Conservation (phyloP, 2,888 invertebrate species). For the Ophion ellenae region DNA sequence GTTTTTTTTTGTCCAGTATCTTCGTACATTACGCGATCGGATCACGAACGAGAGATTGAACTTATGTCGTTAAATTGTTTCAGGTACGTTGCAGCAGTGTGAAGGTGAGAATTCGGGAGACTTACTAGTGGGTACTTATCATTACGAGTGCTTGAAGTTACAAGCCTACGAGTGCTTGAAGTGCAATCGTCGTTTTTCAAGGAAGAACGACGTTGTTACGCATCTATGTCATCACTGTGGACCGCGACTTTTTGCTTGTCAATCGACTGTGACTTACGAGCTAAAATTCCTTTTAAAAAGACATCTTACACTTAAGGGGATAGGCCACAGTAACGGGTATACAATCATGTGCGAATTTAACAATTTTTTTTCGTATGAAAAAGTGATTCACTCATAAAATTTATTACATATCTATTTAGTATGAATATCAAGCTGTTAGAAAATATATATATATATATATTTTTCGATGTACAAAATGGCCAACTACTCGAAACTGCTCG, state of each 20-base stretch:
- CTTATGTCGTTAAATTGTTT: conserved; percentile 27
- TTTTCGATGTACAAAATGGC: too few species aligned
- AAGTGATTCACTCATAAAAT: too few species aligned
- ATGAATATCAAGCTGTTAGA: too few species aligned
- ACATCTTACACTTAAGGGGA: conserved; percentile 43
- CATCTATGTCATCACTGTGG: conserved; percentile 76
- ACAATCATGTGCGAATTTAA: too few species aligned
- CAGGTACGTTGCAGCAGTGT: conserved; percentile 13
- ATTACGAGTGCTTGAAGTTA: conserved; percentile 77
- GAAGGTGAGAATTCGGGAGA: background rate
- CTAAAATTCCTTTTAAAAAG: conserved; percentile 43
- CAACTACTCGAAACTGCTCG: too few species aligned
- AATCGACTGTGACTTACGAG: conserved; percentile 61
- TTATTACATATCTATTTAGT: too few species aligned
- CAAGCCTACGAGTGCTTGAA: conserved; percentile 76
- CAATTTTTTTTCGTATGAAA: too few species aligned
- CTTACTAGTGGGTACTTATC: conserved; percentile 33
- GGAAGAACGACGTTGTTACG: conserved; percentile 79
- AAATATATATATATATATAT: too few species aligned
- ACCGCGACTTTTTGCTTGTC: conserved; percentile 69
- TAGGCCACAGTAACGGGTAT: too few species aligned
- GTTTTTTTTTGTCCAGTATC: background rate
- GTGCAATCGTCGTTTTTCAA: conserved; percentile 78
- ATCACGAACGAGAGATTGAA: conserved; percentile 2
- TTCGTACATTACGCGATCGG: background rate